Evolutionary conservation across 2,888 invertebrate genomes (phyloP).

Genomic region (Sminthurides aquaticus): DNA sequence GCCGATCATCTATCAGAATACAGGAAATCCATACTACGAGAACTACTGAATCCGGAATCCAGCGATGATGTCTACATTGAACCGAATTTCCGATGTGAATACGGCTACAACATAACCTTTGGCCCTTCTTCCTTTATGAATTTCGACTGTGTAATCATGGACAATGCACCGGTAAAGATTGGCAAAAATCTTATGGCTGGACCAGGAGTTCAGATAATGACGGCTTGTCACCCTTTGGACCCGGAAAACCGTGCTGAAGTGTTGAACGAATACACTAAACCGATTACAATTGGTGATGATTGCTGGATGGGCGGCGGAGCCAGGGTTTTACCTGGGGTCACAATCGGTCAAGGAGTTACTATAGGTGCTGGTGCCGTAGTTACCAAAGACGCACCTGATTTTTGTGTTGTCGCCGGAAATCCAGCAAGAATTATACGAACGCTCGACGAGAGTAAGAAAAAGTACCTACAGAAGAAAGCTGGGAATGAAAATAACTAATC

Average conservation of each 20-base stretch:
- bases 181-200: constrained; percentile 32
- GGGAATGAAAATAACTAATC: too few species aligned
- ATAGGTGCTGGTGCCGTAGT: constrained; percentile 38
- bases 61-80: constrained; percentile 20
- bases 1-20: constrained; percentile 8
- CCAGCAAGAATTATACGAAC: constrained; percentile 34
- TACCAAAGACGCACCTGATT: constrained; percentile 31
- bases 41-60: constrained; percentile 16
- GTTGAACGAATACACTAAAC: constrained; percentile 26
- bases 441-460: constrained; percentile 14
- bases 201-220: constrained; percentile 36
- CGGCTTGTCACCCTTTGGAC: constrained; percentile 37
- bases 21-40: constrained; percentile 5
- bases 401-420: constrained; percentile 36
- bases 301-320: constrained; percentile 38
- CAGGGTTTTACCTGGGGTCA: constrained; percentile 38
- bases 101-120: constrained; percentile 19
- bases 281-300: constrained; percentile 35
- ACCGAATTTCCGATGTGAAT: constrained; percentile 31
- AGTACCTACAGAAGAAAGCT: background rate
- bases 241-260: constrained; percentile 17
- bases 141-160: constrained; percentile 32
- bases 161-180: constrained; percentile 24
- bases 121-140: constrained; percentile 31
- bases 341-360: constrained; percentile 35